Percentiles rank a stretch among this genome's conserved stretches.
phyloP scores from a whole-genome alignment of 2,888 invertebrate species.

The Trichacis sp. region DNA sequence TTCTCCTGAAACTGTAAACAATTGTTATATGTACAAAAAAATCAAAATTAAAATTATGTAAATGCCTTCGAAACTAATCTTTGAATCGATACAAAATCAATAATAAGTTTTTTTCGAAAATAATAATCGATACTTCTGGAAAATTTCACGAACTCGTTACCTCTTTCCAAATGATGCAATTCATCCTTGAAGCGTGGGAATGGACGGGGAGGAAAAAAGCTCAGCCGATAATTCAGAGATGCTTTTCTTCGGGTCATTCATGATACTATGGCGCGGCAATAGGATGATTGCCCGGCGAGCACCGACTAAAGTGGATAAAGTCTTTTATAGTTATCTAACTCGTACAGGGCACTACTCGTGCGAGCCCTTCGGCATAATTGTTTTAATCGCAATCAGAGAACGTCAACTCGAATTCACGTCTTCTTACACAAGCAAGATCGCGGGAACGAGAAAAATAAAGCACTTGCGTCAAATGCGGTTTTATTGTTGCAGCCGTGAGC shows the following conservation, averaged over 20 bases:
- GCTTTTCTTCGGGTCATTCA: conserved; percentile 63
- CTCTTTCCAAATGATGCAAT: too few relatives aligned
- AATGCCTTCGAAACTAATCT: too few relatives aligned
- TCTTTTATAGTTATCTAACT: conserved; percentile 63
- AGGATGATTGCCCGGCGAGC: conserved; percentile 67
- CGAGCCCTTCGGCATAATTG: conserved; percentile 40
- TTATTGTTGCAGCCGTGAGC: too few relatives aligned
- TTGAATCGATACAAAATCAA: too few relatives aligned
- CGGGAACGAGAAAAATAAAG: conserved; percentile 3
- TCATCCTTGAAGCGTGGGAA: conserved; percentile 55
- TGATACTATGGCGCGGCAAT: conserved; percentile 60
- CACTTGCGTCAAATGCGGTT: neutral
- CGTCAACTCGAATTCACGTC: neutral
- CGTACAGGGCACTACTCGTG: conserved; percentile 49
- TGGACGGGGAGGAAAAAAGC: conserved; percentile 25
- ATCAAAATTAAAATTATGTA: too few relatives aligned
- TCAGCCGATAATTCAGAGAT: conserved; percentile 51
- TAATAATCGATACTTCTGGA: too few relatives aligned
- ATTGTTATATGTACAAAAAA: too few relatives aligned
- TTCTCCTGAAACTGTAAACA: too few relatives aligned
- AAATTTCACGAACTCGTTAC: too few relatives aligned
- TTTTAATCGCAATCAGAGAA: conserved; percentile 11
- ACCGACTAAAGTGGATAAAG: conserved; percentile 66
- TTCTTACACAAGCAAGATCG: neutral
- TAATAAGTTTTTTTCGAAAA: too few relatives aligned